Base-by-base conservation (phyloP, 2,888 invertebrate genomes). In the Diarsia dahlii region DNA sequence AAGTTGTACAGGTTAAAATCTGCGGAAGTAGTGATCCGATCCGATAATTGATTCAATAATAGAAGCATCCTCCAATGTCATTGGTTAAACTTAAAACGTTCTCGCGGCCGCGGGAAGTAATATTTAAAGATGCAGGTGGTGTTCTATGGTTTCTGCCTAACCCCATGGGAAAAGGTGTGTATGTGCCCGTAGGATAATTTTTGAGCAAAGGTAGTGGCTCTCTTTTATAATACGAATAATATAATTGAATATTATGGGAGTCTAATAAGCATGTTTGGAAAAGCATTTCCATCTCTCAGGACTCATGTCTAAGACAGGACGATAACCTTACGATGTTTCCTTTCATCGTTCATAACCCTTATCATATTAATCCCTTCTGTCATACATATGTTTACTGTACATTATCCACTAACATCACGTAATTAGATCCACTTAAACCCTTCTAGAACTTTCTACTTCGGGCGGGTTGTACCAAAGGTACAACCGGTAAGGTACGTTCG, bases 391-490 rank as follows among this genome's bases (percentile, higher is more conserved):
- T 54, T 39, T 18, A 34, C 3, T 39, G 34, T 52, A 52, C 34
- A 54, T 45, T 39, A 54, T 45, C n/a, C 18, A 56, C 54, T n/a
- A 68, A 54, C 23, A 23, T n/a, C 45, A 63, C 15, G n/a, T 63
- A 63, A 63, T 63, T 13, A 63, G 45, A 63, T n/a, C 45, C 39
- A 56, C 54, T 68, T 68, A 56, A 45, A 45, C 12, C 39, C n/a
- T 18, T n/a, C n/a, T 10, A 10, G 18, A 56, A 56, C 54, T 45
- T 54, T 2, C 52, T 39, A 39, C 39, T 18, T 67, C 10, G 23
- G 23, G 39, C 45, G 18, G 34, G 54, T 68, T 54, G 10, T 23
- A 45, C 39, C 68, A 39, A n/a, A 54, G n/a, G 6, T 0, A 39
- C n/a, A n/a, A n/a, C n/a, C 2, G 2, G n/a, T 39, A 39, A 67